Evolutionary conservation across 2,797 vertebrate genomes (phyloP), one percentile per base, ranked within the genome.

Genomic region (Oreortyx pictus): DNA sequence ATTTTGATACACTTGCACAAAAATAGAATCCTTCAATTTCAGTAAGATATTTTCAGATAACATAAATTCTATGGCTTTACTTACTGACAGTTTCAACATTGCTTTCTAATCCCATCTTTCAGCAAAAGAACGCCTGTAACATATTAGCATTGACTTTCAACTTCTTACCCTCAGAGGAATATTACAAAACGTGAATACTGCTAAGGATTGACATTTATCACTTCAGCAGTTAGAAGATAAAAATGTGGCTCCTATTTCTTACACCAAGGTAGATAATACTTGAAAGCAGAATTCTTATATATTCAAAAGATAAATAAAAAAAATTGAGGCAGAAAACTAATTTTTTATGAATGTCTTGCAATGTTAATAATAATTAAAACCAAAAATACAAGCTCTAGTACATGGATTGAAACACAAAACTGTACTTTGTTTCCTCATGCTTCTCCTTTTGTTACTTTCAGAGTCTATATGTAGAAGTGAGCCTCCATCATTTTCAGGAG

Each of bases 81-180:
- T 88, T 76, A 73, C 24, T 81, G 79, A 71, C 79, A 89, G 52
- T 88, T 96, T 88, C 68, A 92, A 54, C 72, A 66, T 57, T 96
- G 71, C 44, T 85, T 92, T 85, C 70, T 95, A 92, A 93, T 79
- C 74, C 62, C 37, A 39, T 88, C 61, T 96, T 94, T 92, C 82
- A 94, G 62, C 68, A 64, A 66, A 88, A 89, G 82, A 94, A 89
- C 74, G 78, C 39, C n/a, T 72, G 54, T 68, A 94, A 92, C 20
- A 31, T 78, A 76, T 74, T 82, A 90, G 17, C 43, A 83, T 46
- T 90, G 89, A 59, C 90, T 96, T 92, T 65, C 66, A 88, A 85
- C 71, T 90, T 82, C 31, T 39, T 90, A 88, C 27, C 49, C 82
- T 89, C 66, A 49, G 56, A 85, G 71, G 68, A 89, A 76, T 77